A percentile compares a stretch with the other conserved stretches of the same genome.
These are phyloP conservation scores for Biston stratarius DNA, from an alignment of 2,888 invertebrate genomes.

Conservation along the genomic window DNA sequence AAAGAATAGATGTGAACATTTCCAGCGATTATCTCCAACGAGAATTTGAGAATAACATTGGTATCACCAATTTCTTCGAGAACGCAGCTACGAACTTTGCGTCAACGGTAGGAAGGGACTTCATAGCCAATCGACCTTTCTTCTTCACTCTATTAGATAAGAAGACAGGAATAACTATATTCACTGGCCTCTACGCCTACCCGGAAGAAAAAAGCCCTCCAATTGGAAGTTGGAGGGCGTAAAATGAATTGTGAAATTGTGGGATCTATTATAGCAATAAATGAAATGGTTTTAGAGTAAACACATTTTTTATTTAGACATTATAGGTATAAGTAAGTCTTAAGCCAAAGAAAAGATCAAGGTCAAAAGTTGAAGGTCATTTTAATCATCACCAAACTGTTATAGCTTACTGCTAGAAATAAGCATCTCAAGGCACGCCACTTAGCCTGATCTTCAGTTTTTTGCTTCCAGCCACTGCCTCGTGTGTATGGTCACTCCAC, in stretches of 20 bases:
- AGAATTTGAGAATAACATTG: not conserved
- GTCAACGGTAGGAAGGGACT: conserved; percentile 10
- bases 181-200: conserved; percentile 11
- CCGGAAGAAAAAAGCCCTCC: not conserved
- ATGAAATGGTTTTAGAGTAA: no score
- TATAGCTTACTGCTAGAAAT: no score
- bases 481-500: no score
- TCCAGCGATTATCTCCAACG: not conserved
- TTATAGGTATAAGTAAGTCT: no score
- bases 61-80: conserved; percentile 6
- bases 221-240: conserved; percentile 3
- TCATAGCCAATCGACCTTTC: conserved; percentile 24
- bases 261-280: no score
- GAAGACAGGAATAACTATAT: conserved; percentile 5
- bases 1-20: conserved; percentile 18
- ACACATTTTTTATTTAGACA: no score
- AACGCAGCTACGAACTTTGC: not conserved
- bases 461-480: no score
- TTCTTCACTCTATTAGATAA: conserved; percentile 20
- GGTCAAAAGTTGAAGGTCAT: no score
- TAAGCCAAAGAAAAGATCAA: no score
- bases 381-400: no score
- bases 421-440: no score
- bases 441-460: no score
- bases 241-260: not conserved